These are phyloP conservation scores for Pristionchus entomophagus DNA, from an alignment of 2,888 invertebrate species.

Conservation along the genomic window DNA sequence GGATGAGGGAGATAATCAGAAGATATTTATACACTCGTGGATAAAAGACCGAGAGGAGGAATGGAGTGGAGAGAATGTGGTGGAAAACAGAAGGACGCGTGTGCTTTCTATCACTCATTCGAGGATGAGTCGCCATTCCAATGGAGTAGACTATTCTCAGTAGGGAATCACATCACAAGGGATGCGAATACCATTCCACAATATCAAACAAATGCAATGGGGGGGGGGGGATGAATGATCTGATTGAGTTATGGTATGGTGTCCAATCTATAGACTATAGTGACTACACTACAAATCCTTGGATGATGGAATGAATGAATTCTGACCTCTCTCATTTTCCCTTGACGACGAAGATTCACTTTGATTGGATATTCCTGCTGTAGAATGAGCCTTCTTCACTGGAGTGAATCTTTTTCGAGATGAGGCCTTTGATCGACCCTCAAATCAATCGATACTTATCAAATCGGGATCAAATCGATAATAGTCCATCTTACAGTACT, in stretches of 20 bases:
- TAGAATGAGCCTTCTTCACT: neutral
- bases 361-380: neutral
- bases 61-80: neutral
- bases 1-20: constrained; percentile 7
- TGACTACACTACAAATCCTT: too few species aligned
- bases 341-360: neutral
- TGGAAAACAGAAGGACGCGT: constrained; percentile 22
- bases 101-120: neutral
- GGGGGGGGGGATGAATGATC: neutral
- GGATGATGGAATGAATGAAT: neutral
- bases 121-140: neutral
- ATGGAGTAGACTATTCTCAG: neutral
- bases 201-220: too few species aligned
- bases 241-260: neutral
- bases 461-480: neutral
- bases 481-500: neutral
- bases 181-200: too few species aligned
- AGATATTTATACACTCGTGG: neutral
- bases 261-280: neutral
- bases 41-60: neutral
- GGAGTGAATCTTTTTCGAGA: neutral
- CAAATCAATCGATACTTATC: neutral
- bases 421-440: constrained; percentile 15
- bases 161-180: too few species aligned
- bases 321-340: neutral